Evolutionary conservation across 2,888 invertebrate species (phyloP).

Genomic region (Biston betularia): DNA sequence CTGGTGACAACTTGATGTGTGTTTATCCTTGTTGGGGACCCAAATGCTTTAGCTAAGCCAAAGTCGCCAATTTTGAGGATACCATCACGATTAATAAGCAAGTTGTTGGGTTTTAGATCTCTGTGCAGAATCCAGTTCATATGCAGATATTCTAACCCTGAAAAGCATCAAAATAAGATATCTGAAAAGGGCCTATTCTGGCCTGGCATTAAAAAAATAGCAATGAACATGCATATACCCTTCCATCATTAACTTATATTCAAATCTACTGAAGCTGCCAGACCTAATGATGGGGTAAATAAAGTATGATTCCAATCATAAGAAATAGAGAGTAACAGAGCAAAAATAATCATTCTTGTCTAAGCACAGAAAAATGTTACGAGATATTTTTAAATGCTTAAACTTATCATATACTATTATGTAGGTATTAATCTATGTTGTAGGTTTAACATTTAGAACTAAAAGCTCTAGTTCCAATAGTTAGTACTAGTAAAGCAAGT

Average conservation of each 20-base stretch:
- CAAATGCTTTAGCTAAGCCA: slow-evolving; percentile 98
- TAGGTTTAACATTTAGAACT: no score
- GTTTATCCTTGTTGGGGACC: slow-evolving; percentile 97
- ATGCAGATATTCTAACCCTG: slow-evolving; percentile 97
- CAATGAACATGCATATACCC: no score
- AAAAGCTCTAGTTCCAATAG: not conserved
- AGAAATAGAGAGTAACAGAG: no score
- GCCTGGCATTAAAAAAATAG: not conserved
- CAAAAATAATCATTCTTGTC: no score
- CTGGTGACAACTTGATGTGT: slow-evolving; percentile 99
- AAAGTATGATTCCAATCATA: no score
- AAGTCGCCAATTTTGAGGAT: slow-evolving; percentile 99
- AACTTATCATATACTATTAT: no score
- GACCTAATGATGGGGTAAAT: no score
- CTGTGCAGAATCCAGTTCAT: slow-evolving; percentile 98
- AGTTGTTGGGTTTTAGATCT: slow-evolving; percentile 99
- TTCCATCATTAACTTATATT: no score
- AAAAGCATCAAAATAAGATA: slow-evolving; percentile 36
- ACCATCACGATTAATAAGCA: slow-evolving; percentile 96
- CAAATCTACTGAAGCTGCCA: no score
- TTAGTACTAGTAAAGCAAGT: not conserved
- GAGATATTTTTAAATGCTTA: no score
- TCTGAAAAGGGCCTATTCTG: not conserved
- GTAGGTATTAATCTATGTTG: no score
- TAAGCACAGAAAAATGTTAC: no score